Conservation (phyloP, 2,888 invertebrate genomes). For the Zootermopsis nevadensis region DNA sequence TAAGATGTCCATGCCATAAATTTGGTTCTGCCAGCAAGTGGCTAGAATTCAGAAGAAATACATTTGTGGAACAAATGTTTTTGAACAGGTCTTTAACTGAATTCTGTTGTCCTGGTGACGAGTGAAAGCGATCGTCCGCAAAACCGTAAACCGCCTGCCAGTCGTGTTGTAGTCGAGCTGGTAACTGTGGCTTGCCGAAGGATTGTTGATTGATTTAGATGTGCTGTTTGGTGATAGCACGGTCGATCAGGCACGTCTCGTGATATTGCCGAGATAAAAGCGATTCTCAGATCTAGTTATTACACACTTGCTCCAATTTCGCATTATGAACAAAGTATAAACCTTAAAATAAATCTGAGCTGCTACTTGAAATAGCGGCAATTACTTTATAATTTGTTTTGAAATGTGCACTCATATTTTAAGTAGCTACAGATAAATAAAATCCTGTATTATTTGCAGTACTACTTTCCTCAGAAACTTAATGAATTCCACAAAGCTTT, state of each 20-base stretch:
- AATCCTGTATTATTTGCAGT: too few species aligned
- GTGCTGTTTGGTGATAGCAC: neutral
- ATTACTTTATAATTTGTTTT: too few species aligned
- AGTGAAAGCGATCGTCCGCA: neutral
- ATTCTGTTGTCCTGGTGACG: neutral
- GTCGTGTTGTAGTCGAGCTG: neutral
- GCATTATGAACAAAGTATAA: neutral
- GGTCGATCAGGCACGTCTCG: neutral
- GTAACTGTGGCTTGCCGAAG: neutral
- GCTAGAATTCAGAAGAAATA: too few species aligned
- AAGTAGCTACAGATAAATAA: too few species aligned
- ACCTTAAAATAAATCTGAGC: too few species aligned
- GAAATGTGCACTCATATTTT: too few species aligned
- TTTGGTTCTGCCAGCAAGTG: too few species aligned
- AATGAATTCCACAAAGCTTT: too few species aligned
- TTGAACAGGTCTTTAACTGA: neutral
- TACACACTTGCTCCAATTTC: neutral
- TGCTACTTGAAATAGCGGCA: too few species aligned
- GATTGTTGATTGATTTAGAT: conserved; percentile 10
- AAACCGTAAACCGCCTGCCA: neutral
- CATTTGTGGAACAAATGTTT: neutral
- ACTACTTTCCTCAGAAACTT: too few species aligned
- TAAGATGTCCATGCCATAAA: too few species aligned
- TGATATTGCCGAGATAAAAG: neutral
- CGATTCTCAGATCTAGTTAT: too few species aligned